Evolutionary conservation across 2,113 vertebrate genomes (phyloP).

Genomic region (Limanda limanda): DNA sequence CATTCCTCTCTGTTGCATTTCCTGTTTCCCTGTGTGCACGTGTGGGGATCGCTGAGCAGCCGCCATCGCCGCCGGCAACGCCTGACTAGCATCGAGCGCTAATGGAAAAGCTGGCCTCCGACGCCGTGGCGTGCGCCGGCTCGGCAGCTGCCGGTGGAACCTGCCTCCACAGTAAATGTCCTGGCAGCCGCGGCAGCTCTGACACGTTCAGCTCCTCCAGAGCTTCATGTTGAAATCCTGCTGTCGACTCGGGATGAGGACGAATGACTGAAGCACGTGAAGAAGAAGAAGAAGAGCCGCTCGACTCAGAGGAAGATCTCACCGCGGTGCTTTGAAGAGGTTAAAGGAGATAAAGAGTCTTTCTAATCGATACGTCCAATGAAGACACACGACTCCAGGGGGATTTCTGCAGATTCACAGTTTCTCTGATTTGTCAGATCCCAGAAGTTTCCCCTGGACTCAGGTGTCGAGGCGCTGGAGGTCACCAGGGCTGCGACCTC

Average conservation of each 20-base stretch:
- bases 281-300: background rate
- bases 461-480: too few relatives aligned
- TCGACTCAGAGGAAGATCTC: background rate
- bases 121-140: constrained; percentile 5
- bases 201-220: background rate
- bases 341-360: too few relatives aligned
- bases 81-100: constrained; percentile 63
- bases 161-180: constrained; percentile 11
- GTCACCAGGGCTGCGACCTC: too few relatives aligned
- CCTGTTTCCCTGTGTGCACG: constrained; percentile 45
- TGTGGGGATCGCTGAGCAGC: constrained; percentile 41
- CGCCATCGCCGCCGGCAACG: constrained; percentile 52
- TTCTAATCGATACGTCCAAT: too few relatives aligned
- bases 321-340: background rate
- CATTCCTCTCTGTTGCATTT: constrained; percentile 71
- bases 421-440: too few relatives aligned
- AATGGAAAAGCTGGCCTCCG: constrained; percentile 62
- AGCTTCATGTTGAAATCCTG: too few relatives aligned
- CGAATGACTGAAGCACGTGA: background rate
- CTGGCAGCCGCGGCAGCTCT: constrained; percentile 1
- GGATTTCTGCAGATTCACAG: too few relatives aligned
- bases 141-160: constrained; percentile 55
- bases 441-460: too few relatives aligned
- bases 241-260: constrained; percentile 33
- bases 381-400: too few relatives aligned